A percentile compares a stretch with the other conserved stretches of the same genome.
Evolutionary conservation across 2,888 invertebrate genomes (phyloP).

Genomic region (Epinotia bilunana): DNA sequence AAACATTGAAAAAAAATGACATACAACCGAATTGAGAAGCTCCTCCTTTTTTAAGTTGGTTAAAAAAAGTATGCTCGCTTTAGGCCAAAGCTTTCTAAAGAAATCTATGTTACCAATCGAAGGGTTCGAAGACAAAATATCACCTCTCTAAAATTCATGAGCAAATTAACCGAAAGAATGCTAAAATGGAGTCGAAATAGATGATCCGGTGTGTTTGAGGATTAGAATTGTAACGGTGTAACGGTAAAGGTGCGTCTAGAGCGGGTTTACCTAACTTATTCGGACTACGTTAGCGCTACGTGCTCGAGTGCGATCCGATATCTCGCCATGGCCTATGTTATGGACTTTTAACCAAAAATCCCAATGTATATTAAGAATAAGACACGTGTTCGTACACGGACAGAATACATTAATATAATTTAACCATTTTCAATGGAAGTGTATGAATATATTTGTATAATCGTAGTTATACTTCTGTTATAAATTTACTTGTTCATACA

Average conservation of each 20-base stretch:
- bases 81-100: too few relatives aligned
- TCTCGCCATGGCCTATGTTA: conserved; percentile 43
- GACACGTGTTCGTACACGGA: too few relatives aligned
- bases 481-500: neutral
- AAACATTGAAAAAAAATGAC: too few relatives aligned
- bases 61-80: neutral
- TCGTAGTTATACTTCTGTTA: neutral
- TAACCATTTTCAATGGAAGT: neutral
- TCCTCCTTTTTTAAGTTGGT: too few relatives aligned
- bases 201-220: conserved; percentile 69
- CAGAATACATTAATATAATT: neutral
- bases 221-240: conserved; percentile 73
- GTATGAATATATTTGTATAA: neutral
- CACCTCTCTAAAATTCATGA: conserved; percentile 46
- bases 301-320: conserved; percentile 64
- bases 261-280: conserved; percentile 80
- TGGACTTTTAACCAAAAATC: conserved; percentile 28
- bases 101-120: too few relatives aligned
- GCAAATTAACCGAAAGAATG: conserved; percentile 69
- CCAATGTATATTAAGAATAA: conserved; percentile 11
- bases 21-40: too few relatives aligned
- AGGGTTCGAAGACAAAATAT: neutral
- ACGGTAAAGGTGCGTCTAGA: conserved; percentile 74
- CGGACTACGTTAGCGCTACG: conserved; percentile 70
- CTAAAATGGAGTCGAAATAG: conserved; percentile 68